Percentiles rank a stretch among this genome's conserved stretches.
Conservation (phyloP, 2,113 vertebrate genomes). For the Larimichthys polyactis region DNA sequence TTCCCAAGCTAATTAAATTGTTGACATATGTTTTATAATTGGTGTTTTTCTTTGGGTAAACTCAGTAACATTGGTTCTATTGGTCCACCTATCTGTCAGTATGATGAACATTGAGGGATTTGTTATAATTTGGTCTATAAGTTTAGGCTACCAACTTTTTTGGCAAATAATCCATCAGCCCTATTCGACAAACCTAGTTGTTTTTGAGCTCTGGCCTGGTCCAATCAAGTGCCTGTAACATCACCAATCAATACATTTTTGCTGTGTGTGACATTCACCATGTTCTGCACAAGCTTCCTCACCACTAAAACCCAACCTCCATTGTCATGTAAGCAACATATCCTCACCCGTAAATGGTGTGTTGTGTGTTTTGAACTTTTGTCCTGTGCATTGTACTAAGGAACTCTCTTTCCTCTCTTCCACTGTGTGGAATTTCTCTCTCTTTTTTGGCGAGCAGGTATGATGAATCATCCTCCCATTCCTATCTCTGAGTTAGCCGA, state of each 20-base stretch:
- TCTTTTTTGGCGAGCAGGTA: constrained; percentile 84
- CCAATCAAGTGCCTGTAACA: constrained; percentile 44
- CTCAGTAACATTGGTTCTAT: constrained; percentile 40
- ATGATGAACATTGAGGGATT: constrained; percentile 2
- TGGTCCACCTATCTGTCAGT: neutral
- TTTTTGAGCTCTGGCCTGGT: constrained; percentile 81
- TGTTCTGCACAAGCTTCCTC: constrained; percentile 70
- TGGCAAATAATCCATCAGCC: constrained; percentile 28
- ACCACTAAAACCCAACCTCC: constrained; percentile 66
- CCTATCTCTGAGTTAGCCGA: constrained; percentile 95
- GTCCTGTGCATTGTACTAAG: constrained; percentile 18
- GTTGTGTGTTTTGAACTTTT: constrained; percentile 3
- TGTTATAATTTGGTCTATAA: constrained; percentile 15
- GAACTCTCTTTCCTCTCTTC: constrained; percentile 21
- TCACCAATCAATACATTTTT: constrained; percentile 36
- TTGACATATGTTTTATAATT: constrained; percentile 53
- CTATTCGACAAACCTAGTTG: neutral
- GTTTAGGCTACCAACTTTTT: constrained; percentile 12
- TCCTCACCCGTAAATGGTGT: neutral
- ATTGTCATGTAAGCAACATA: constrained; percentile 46
- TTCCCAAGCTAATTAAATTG: constrained; percentile 53
- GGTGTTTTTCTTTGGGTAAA: constrained; percentile 40
- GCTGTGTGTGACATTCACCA: constrained; percentile 50
- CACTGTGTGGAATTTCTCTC: constrained; percentile 30
- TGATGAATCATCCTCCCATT: constrained; percentile 98